Base-by-base conservation (phyloP, 2,113 vertebrate species). In the Antidorcas marsupialis region DNA sequence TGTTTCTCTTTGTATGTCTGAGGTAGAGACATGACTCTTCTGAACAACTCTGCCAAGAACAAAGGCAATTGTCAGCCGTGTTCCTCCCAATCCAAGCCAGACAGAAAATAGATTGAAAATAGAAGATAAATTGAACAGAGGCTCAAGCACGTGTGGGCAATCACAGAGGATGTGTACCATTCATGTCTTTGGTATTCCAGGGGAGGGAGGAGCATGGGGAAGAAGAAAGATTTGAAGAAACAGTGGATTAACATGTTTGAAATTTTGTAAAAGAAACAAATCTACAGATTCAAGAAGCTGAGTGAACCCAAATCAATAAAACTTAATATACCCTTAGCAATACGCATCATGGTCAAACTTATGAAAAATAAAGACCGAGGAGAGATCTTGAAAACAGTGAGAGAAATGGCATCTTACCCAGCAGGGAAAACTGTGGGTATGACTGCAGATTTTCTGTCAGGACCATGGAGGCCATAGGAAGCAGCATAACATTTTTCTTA, bases 321-420 rank as follows among this genome's bases (percentile, higher is more conserved):
- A 43, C 64, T 52, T 39, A 53, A 55, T 13, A 55, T 16, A 55
- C 28, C 62, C 52, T 45, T 53, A 71, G 25, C 6, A 14, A 25
- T 6, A 19, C 0, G 1, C 53, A 57, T 84, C n/a, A 2, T 39
- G 33, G 7, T 76, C 36, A 16, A 59, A 45, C 25, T 33, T 55
- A 25, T 4, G 2, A 55, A 25, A 57, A 16, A 14, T 33, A 33
- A 57, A 89, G 87, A 45, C 67, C 7, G 14, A 23, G 27, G 30
- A 57, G 36, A 33, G 17, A 57, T 23, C 50, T 30, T 76, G 17
- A 76, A 57, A 57, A 55, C 50, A 23, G 27, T 19, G 28, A 57
- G 17, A 76, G 52, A 76, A 76, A 15, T 39, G 52, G 17, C 12
- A 15, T 57, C 27, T 33, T 33, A 45, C 12, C 50, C 28, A 28